These are phyloP conservation scores for Dioctria linearis DNA, from an alignment of 2,888 invertebrate species.

Conservation along the genomic window DNA sequence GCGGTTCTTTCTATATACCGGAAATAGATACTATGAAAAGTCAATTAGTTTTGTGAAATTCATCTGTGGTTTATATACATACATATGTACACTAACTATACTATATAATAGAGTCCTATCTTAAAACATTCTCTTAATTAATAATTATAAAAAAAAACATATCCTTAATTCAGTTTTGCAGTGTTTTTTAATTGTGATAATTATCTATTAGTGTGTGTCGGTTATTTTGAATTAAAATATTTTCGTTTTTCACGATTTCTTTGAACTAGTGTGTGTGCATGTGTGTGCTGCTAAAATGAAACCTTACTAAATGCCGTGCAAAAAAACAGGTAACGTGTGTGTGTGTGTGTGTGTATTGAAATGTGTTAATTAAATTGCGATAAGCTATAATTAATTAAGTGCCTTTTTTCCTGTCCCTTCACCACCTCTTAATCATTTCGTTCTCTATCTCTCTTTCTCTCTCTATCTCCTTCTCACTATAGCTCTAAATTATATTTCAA, in stretches of 20 bases:
- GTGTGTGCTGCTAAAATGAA: not conserved
- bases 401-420: too few species aligned
- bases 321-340: conserved; percentile 22
- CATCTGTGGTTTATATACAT: conserved; percentile 4
- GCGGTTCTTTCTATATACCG: not conserved
- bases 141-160: not conserved
- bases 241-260: too few species aligned
- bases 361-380: not conserved
- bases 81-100: too few species aligned
- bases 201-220: too few species aligned
- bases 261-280: not conserved
- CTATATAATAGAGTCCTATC: not conserved
- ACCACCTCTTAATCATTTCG: not conserved
- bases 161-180: too few species aligned
- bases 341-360: too few species aligned
- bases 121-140: not conserved
- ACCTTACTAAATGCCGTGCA: conserved; percentile 34
- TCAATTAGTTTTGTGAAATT: conserved; percentile 43
- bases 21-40: not conserved
- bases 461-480: too few species aligned
- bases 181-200: too few species aligned
- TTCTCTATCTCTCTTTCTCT: too few species aligned
- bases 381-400: conserved; percentile 32
- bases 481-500: not conserved
- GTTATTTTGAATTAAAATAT: too few species aligned